Conservation (phyloP, 2,888 invertebrate species). For the Dioctria linearis region DNA sequence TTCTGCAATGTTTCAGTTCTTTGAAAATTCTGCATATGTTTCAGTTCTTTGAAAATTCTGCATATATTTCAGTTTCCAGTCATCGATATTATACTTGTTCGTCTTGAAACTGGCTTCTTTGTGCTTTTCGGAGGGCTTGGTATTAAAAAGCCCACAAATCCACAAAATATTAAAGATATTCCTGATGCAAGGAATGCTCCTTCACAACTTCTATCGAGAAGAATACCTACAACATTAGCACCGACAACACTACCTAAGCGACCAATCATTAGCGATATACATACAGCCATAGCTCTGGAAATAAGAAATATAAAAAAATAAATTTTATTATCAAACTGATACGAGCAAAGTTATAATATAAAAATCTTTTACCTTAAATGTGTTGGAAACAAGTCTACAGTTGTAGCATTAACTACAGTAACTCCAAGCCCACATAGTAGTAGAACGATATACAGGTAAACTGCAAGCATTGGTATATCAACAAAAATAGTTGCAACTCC, state of each 20-base stretch:
- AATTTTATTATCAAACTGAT: neutral
- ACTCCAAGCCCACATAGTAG: conserved; percentile 65
- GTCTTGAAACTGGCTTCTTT: conserved; percentile 57
- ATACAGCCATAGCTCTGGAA: conserved; percentile 73
- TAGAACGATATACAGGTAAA: conserved; percentile 64
- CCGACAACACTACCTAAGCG: conserved; percentile 72
- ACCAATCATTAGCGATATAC: conserved; percentile 73
- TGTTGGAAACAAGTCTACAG: conserved; percentile 68
- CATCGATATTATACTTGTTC: conserved; percentile 63
- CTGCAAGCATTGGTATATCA: conserved; percentile 62
- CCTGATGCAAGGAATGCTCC: conserved; percentile 68
- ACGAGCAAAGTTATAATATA: neutral
- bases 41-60: neutral
- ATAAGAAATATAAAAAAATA: conserved; percentile 4
- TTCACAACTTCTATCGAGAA: conserved; percentile 71
- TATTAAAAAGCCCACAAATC: conserved; percentile 63
- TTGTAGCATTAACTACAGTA: conserved; percentile 66
- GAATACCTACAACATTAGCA: conserved; percentile 70
- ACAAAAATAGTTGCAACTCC: conserved; percentile 62
- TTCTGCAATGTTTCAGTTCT: neutral
- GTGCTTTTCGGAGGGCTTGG: conserved; percentile 59
- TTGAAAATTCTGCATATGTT: neutral
- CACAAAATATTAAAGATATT: conserved; percentile 62
- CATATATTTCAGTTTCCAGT: conserved; percentile 62
- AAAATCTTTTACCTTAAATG: conserved; percentile 63